Percentiles rank a stretch among this genome's conserved stretches.
Conservation (phyloP, 1,140 invertebrate species). For the Bombus affinis region DNA sequence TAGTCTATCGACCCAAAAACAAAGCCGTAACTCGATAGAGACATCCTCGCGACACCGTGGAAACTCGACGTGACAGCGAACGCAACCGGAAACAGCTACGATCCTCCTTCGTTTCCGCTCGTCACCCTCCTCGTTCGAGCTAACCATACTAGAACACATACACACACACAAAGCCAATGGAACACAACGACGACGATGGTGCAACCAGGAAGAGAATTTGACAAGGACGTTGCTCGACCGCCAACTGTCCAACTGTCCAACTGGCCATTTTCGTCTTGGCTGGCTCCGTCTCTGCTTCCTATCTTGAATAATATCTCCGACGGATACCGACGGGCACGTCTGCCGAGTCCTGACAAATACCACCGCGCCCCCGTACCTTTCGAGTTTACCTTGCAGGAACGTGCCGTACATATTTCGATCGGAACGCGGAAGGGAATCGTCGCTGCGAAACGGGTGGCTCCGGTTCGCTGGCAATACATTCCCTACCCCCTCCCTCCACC, state of each 20-base stretch:
- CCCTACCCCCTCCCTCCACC: background rate
- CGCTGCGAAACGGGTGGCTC: background rate
- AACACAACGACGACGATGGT: slow-evolving; percentile 1
- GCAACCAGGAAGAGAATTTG: background rate
- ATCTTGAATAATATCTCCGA: slow-evolving; percentile 69
- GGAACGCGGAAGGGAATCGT: slow-evolving; percentile 49
- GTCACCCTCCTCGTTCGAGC: background rate
- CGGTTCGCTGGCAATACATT: slow-evolving; percentile 38
- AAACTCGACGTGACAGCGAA: slow-evolving; percentile 67
- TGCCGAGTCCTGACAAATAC: slow-evolving; percentile 67
- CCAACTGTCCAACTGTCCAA: slow-evolving; percentile 77
- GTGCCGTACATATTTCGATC: slow-evolving; percentile 62
- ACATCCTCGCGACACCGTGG: slow-evolving; percentile 59
- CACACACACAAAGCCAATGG: background rate
- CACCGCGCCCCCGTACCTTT: slow-evolving; percentile 57
- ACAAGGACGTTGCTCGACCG: slow-evolving; percentile 27
- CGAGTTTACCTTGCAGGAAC: slow-evolving; percentile 64
- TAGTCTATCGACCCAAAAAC: slow-evolving; percentile 65
- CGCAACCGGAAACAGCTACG: slow-evolving; percentile 45
- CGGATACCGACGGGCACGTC: slow-evolving; percentile 61
- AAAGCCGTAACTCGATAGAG: slow-evolving; percentile 74
- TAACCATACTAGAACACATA: too few relatives aligned
- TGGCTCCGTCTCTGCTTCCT: slow-evolving; percentile 47
- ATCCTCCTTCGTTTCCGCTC: slow-evolving; percentile 34
- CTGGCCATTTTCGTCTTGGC: slow-evolving; percentile 64